These are phyloP conservation scores for Candoia aspera DNA, from an alignment of 2,113 vertebrate species.

Conservation along the genomic window DNA sequence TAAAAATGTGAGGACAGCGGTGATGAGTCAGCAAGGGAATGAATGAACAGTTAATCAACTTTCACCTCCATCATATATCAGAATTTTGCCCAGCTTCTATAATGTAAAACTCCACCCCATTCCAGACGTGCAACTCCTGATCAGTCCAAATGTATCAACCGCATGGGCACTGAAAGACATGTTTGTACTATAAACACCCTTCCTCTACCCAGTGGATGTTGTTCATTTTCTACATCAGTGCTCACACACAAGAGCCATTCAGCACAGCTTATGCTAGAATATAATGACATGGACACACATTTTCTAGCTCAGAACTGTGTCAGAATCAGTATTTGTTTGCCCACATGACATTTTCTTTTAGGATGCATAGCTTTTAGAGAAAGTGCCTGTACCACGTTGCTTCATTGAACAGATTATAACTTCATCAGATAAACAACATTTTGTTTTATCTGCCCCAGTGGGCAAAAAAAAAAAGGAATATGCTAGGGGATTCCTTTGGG, in stretches of 20 bases:
- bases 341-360: neutral
- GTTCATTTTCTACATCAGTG: conserved; percentile 22
- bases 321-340: neutral
- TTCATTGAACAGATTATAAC: neutral
- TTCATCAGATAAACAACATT: neutral
- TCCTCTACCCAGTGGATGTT: neutral
- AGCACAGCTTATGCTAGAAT: neutral
- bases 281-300: conserved; percentile 6
- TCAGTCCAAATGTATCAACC: conserved; percentile 1
- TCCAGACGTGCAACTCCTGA: neutral
- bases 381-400: neutral
- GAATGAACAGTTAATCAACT: neutral
- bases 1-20: neutral
- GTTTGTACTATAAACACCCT: neutral
- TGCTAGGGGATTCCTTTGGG: neutral
- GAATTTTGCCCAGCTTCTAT: neutral
- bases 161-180: neutral
- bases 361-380: neutral
- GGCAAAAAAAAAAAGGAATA: neutral
- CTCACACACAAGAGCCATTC: conserved; percentile 12
- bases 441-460: neutral
- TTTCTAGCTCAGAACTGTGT: neutral
- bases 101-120: neutral
- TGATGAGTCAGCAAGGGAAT: neutral
- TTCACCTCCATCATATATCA: neutral